Percentiles rank a stretch among this genome's conserved stretches.
Conservation (phyloP, 2,888 invertebrate genomes). For the Protula sp. region DNA sequence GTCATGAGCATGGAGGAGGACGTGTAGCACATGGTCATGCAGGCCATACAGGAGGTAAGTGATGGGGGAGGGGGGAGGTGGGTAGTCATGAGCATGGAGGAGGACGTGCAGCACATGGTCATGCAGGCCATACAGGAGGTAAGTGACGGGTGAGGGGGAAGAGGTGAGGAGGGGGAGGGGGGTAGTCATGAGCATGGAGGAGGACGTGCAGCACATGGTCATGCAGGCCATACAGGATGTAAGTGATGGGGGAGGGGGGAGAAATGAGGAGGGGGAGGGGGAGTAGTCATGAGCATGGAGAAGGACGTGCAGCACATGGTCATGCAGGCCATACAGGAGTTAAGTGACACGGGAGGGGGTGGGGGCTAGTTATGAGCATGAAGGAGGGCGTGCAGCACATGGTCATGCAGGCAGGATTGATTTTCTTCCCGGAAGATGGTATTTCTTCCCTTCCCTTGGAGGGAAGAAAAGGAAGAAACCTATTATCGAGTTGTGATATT, state of each 20-base stretch:
- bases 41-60: conserved; percentile 75
- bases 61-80: too few species aligned
- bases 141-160: background rate
- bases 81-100: conserved; percentile 86
- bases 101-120: conserved; percentile 83
- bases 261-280: too few species aligned
- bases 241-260: too few species aligned
- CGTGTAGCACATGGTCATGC: conserved; percentile 89
- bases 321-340: conserved; percentile 88
- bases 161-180: too few species aligned
- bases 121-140: conserved; percentile 88
- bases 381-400: conserved; percentile 86
- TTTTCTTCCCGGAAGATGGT: too few species aligned
- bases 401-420: conserved; percentile 91
- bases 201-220: conserved; percentile 83
- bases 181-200: conserved; percentile 86
- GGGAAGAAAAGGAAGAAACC: too few species aligned
- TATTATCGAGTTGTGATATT: too few species aligned
- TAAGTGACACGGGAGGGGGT: too few species aligned
- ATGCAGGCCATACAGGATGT: too few species aligned
- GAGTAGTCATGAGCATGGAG: conserved; percentile 89
- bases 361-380: conserved; percentile 84
- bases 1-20: conserved; percentile 88
- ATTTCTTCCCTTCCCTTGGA: too few species aligned
- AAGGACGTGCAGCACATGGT: conserved; percentile 85